A percentile compares a stretch with the other conserved stretches of the same genome.
phyloP scores from a whole-genome alignment of 2,888 invertebrate genomes.

The Agrochola lota region DNA sequence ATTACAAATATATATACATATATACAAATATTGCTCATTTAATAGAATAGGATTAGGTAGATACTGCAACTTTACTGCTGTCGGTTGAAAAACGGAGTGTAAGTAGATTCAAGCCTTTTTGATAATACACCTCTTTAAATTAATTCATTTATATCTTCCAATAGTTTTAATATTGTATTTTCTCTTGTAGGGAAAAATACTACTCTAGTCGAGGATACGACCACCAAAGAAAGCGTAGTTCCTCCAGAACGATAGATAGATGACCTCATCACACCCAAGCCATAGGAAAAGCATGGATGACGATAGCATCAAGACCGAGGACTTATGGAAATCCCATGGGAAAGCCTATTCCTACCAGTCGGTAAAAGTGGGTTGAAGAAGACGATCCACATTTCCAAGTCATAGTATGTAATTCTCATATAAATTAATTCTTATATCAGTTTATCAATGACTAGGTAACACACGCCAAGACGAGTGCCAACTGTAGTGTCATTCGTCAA shows the following conservation, averaged over 20 bases:
- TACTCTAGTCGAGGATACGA: not conserved
- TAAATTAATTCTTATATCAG: not conserved
- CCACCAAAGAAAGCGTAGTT: not conserved
- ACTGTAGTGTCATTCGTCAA: constrained; percentile 19
- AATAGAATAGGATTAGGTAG: too few relatives aligned
- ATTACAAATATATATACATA: too few relatives aligned
- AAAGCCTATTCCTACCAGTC: too few relatives aligned
- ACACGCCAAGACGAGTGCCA: constrained; percentile 23
- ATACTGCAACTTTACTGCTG: not conserved
- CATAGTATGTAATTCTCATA: too few relatives aligned
- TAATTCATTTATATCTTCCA: too few relatives aligned
- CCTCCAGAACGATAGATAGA: not conserved
- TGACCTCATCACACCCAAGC: not conserved
- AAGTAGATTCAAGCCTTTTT: not conserved
- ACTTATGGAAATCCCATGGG: not conserved
- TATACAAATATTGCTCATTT: too few relatives aligned
- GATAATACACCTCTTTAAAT: not conserved
- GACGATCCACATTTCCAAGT: not conserved
- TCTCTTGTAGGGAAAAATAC: not conserved
- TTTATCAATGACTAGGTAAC: constrained; percentile 26
- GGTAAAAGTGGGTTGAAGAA: not conserved
- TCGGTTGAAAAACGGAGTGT: not conserved
- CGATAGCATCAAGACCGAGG: not conserved
- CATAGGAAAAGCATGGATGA: not conserved
- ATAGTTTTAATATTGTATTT: not conserved